These are phyloP conservation scores for Miichthys miiuy DNA, from an alignment of 2,797 vertebrate species.

Conservation along the genomic window DNA sequence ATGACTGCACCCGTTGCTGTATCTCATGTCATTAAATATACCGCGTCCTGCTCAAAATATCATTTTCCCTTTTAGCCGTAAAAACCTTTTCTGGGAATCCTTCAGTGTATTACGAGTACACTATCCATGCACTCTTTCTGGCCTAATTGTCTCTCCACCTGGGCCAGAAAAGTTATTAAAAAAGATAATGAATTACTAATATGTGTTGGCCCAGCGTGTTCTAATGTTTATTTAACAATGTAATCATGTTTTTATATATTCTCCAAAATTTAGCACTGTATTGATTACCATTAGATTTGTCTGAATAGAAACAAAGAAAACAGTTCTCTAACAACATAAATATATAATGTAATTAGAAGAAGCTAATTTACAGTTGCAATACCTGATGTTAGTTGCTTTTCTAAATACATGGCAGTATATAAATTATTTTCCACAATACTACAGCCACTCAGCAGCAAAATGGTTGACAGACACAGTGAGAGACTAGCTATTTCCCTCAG, in stretches of 20 bases:
- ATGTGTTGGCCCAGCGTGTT: background rate
- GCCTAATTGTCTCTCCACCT: constrained; percentile 49
- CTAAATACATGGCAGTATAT: background rate
- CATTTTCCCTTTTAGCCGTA: constrained; percentile 1
- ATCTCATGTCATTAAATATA: constrained; percentile 13
- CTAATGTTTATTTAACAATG: background rate
- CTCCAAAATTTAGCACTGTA: constrained; percentile 15
- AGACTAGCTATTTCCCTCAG: background rate
- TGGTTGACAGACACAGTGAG: too few relatives aligned
- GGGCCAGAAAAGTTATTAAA: constrained; percentile 17
- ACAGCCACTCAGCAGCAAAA: background rate
- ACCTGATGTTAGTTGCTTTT: background rate
- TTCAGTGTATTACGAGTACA: constrained; percentile 11
- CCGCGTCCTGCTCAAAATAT: constrained; percentile 5
- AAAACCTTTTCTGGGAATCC: constrained; percentile 30
- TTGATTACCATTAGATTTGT: background rate
- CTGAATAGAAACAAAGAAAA: background rate
- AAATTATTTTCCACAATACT: background rate
- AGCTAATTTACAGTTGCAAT: background rate
- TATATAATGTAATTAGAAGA: background rate
- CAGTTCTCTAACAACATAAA: too few relatives aligned
- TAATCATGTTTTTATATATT: constrained; percentile 10
- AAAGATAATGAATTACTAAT: constrained; percentile 14
- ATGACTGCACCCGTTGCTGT: background rate
- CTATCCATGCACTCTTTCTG: constrained; percentile 17